These are phyloP conservation scores for Tenualosa ilisha DNA, from an alignment of 2,797 vertebrate species.

Conservation along the genomic window DNA sequence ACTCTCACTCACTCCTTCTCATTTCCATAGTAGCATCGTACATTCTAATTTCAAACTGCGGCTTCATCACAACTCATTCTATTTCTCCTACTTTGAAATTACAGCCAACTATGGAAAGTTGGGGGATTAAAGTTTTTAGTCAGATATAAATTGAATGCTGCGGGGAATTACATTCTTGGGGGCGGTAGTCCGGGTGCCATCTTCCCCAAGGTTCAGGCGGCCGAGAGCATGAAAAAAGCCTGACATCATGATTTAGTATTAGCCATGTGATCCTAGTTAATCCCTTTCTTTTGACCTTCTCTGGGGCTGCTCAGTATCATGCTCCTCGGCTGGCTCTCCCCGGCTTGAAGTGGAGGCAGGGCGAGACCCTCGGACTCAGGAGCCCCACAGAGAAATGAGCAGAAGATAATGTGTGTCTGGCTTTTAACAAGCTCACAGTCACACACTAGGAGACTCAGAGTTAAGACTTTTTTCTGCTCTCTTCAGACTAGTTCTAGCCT, in stretches of 20 bases:
- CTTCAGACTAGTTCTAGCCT: not conserved
- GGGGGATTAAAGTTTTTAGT: not conserved
- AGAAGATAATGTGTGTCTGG: not conserved
- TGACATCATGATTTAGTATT: constrained; percentile 22
- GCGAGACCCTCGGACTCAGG: not conserved
- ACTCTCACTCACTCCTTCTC: constrained; percentile 29
- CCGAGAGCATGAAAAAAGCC: not conserved
- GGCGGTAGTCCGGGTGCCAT: not conserved
- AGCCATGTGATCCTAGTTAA: constrained; percentile 17
- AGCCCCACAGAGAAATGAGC: not conserved
- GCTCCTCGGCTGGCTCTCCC: not conserved
- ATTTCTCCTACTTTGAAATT: not conserved
- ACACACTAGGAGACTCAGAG: not conserved
- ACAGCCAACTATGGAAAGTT: not conserved
- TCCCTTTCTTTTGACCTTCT: constrained; percentile 15
- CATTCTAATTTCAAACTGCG: not conserved
- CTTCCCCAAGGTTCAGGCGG: not conserved
- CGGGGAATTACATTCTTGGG: constrained; percentile 12
- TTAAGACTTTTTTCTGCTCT: not conserved
- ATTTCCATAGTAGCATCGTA: not conserved
- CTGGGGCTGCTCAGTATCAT: not conserved
- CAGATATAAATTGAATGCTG: constrained; percentile 12
- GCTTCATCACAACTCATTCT: not conserved
- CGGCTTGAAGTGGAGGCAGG: not conserved
- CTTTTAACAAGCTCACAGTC: not conserved